A percentile compares a stretch with the other conserved stretches of the same genome.
These are phyloP conservation scores for Fundulus diaphanus DNA, from an alignment of 2,797 vertebrate species.

Conservation along the genomic window DNA sequence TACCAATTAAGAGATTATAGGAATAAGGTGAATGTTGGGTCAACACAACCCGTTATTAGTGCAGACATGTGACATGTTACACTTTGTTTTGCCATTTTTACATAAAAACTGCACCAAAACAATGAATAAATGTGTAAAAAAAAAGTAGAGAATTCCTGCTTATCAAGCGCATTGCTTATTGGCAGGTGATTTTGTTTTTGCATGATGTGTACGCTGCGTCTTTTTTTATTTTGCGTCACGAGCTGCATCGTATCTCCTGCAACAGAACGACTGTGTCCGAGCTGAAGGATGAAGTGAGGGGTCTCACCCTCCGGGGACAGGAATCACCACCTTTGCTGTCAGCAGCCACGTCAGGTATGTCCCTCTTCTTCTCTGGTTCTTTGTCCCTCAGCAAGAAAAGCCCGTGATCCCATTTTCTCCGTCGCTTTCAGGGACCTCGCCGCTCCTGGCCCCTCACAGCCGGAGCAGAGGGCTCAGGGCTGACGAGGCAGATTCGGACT, in stretches of 20 bases:
- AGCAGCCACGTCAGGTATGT: conserved; percentile 59
- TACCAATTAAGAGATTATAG: too few relatives aligned
- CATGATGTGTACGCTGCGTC: not conserved
- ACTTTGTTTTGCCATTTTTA: not conserved
- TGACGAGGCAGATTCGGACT: conserved; percentile 67
- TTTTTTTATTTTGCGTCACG: not conserved
- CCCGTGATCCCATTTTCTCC: not conserved
- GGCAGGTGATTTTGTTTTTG: not conserved
- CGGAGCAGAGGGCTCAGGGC: conserved; percentile 27
- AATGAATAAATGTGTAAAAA: not conserved
- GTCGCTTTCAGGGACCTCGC: conserved; percentile 43
- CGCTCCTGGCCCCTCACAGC: conserved; percentile 11
- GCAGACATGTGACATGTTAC: not conserved
- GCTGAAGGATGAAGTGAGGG: conserved; percentile 81
- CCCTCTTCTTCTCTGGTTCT: not conserved
- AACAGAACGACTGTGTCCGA: conserved; percentile 75
- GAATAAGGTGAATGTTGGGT: not conserved
- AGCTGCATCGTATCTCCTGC: conserved; percentile 10
- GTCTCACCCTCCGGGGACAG: conserved; percentile 61
- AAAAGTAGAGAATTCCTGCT: not conserved
- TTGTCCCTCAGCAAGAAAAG: not conserved
- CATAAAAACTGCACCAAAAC: not conserved
- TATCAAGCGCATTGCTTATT: too few relatives aligned
- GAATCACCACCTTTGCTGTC: conserved; percentile 47
- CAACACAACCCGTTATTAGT: not conserved